A percentile compares a stretch with the other conserved stretches of the same genome.
These are phyloP conservation scores for Phortica magna DNA, from an alignment of 2,888 invertebrate genomes.

Conservation along the genomic window DNA sequence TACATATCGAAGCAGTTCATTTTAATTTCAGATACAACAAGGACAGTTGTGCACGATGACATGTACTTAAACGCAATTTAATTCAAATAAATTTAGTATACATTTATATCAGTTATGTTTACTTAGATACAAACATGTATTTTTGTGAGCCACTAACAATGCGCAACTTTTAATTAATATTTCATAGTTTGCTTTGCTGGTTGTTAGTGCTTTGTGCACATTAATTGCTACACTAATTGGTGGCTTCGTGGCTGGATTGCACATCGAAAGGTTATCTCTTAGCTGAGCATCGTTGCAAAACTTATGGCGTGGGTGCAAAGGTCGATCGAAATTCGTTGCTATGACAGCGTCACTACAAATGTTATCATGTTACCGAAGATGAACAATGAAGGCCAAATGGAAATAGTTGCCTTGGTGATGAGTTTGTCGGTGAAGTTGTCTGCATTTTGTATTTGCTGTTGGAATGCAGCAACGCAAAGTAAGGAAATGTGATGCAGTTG, in stretches of 20 bases:
- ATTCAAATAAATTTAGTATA: not conserved
- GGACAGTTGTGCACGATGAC: too few species aligned
- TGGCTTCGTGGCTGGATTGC: conserved; percentile 23
- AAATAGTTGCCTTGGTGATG: not conserved
- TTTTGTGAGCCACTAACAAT: conserved; percentile 1
- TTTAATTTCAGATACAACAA: too few species aligned
- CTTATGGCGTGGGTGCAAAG: not conserved
- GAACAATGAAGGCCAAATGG: not conserved
- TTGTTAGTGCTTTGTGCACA: not conserved
- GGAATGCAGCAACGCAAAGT: not conserved
- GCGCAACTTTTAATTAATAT: conserved; percentile 23
- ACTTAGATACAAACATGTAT: not conserved
- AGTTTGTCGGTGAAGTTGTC: not conserved
- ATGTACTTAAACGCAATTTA: not conserved
- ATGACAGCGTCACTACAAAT: not conserved
- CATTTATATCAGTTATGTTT: not conserved
- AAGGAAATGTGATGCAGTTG: not conserved
- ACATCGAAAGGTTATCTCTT: too few species aligned
- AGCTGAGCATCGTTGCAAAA: too few species aligned
- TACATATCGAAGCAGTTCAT: not conserved
- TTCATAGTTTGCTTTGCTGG: not conserved
- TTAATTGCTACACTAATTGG: conserved; percentile 52
- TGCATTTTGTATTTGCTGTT: not conserved
- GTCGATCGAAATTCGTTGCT: not conserved
- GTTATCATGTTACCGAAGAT: not conserved